Percentiles rank a stretch among this genome's conserved stretches.
Evolutionary conservation across 2,797 vertebrate genomes (phyloP).

Genomic region (Gymnopithys bicolor): DNA sequence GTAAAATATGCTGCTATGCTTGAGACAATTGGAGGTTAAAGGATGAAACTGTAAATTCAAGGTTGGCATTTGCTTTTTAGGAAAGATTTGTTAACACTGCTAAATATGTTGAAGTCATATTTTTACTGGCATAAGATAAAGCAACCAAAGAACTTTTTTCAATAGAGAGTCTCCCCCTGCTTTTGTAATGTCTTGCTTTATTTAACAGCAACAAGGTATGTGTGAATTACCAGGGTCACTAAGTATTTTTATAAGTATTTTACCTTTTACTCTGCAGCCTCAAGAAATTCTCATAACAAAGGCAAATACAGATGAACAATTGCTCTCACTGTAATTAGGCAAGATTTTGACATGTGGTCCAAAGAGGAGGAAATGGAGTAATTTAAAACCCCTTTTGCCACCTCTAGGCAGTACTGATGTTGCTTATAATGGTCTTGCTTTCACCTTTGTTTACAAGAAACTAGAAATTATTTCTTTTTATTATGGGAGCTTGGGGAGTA

Average conservation of each 20-base stretch:
- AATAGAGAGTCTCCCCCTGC: neutral
- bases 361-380: neutral
- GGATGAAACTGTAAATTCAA: slow-evolving; percentile 58
- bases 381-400: neutral
- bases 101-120: slow-evolving; percentile 40
- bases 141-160: neutral
- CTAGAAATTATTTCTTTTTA: neutral
- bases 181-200: neutral
- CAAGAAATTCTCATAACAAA: neutral
- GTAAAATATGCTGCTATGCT: slow-evolving; percentile 53
- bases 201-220: neutral
- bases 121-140: neutral
- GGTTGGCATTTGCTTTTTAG: slow-evolving; percentile 49
- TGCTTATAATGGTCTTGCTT: neutral
- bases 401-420: neutral
- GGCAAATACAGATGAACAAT: neutral
- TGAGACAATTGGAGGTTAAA: slow-evolving; percentile 55
- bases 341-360: neutral
- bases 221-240: neutral
- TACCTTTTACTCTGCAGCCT: neutral
- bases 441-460: neutral
- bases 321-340: neutral
- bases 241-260: neutral
- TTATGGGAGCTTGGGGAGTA: neutral
- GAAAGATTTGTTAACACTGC: slow-evolving; percentile 7